A percentile compares a stretch with the other conserved stretches of the same genome.
Conservation (phyloP, 2,113 vertebrate species). For the Sebastes fasciatus region DNA sequence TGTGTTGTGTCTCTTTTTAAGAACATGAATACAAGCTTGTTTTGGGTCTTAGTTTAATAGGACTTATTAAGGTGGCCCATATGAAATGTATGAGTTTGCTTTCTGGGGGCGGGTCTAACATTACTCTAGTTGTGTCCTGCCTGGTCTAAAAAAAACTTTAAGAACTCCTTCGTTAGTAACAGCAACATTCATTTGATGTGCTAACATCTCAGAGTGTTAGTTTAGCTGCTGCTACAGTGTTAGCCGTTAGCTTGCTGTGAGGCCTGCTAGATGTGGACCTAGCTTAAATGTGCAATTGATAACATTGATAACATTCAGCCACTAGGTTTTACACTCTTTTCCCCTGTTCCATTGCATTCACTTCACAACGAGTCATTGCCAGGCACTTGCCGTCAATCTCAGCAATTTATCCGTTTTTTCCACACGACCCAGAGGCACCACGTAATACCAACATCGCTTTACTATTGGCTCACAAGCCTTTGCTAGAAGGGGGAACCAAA, state of each 20-base stretch:
- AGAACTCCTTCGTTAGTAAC: conserved; percentile 1
- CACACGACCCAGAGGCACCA: too few species aligned
- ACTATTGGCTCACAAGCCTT: too few species aligned
- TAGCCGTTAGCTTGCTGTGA: not conserved
- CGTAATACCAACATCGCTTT: too few species aligned
- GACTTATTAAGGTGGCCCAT: conserved; percentile 18
- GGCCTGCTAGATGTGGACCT: not conserved
- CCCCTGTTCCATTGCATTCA: too few species aligned
- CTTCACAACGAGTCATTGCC: too few species aligned
- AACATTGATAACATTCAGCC: too few species aligned
- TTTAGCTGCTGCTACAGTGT: not conserved
- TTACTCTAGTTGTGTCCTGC: not conserved
- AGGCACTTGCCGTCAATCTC: too few species aligned
- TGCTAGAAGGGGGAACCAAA: too few species aligned
- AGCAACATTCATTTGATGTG: not conserved
- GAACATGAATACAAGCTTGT: conserved; percentile 22
- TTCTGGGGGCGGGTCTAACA: not conserved
- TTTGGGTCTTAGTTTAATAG: conserved; percentile 17
- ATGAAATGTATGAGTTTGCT: conserved; percentile 13
- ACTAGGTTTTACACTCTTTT: too few species aligned
- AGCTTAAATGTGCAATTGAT: not conserved
- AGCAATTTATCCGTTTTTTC: too few species aligned
- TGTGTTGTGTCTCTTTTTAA: not conserved
- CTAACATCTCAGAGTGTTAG: not conserved
- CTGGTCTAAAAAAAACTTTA: not conserved